These are phyloP conservation scores for Balaenoptera acutorostrata DNA, from an alignment of 2,113 vertebrate genomes.

Conservation along the genomic window DNA sequence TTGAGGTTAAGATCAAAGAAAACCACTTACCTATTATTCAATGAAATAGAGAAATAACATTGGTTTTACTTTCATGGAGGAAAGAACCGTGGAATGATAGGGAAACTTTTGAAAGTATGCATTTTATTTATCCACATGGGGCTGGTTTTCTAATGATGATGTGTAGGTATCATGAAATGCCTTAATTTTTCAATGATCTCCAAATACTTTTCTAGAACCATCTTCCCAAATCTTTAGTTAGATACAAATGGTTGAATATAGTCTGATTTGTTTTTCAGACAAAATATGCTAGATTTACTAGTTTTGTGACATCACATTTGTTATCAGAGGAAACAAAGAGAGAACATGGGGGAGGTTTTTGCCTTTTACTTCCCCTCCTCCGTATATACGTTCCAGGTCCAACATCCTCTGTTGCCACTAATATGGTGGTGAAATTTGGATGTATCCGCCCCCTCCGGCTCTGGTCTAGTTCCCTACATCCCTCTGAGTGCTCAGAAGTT, in stretches of 20 bases:
- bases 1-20: slow-evolving; percentile 31
- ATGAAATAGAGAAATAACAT: not conserved
- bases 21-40: not conserved
- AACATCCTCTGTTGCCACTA: not conserved
- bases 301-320: not conserved
- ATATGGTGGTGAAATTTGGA: not conserved
- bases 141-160: not conserved
- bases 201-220: not conserved
- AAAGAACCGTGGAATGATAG: not conserved
- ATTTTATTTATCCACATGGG: not conserved
- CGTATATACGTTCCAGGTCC: not conserved
- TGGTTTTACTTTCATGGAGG: not conserved
- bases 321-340: not conserved
- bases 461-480: not conserved
- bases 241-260: not conserved
- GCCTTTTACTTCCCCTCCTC: not conserved
- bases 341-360: not conserved
- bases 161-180: not conserved
- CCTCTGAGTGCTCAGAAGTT: slow-evolving; percentile 66
- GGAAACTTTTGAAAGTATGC: not conserved
- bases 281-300: not conserved
- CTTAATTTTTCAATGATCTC: not conserved
- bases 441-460: not conserved
- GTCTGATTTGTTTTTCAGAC: not conserved
- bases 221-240: not conserved